A percentile compares a stretch with the other conserved stretches of the same genome.
These are phyloP conservation scores for Sminthurinus signatus DNA, from an alignment of 1,140 invertebrate species.

Conservation along the genomic window DNA sequence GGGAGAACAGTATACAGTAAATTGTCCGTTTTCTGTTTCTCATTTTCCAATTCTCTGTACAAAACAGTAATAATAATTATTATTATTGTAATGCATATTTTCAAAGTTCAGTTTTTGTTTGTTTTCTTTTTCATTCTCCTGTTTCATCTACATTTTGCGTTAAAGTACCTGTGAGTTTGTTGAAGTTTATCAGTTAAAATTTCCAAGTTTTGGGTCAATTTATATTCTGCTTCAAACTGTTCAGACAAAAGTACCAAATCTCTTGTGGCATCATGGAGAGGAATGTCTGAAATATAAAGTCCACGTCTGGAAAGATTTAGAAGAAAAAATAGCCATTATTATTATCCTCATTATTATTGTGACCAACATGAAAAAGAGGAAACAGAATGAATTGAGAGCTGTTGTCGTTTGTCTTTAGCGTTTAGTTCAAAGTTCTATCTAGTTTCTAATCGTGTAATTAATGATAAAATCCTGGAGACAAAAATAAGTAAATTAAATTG, in stretches of 20 bases:
- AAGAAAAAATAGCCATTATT: conserved; percentile 10
- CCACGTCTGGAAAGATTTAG: conserved; percentile 59
- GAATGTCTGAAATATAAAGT: conserved; percentile 89
- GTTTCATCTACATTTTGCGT: too few species aligned
- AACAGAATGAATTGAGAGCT: too few species aligned
- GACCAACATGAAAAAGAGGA: too few species aligned
- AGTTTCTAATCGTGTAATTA: too few species aligned
- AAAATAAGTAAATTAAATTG: too few species aligned
- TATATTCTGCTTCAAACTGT: conserved; percentile 96
- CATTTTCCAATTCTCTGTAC: conserved; percentile 75
- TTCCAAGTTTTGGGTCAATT: conserved; percentile 91
- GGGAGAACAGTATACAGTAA: conserved; percentile 90
- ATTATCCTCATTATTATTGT: too few species aligned
- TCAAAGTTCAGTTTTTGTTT: too few species aligned
- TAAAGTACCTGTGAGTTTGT: conserved; percentile 71
- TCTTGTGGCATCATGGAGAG: conserved; percentile 90
- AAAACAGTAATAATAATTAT: neutral
- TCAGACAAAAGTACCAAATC: conserved; percentile 95
- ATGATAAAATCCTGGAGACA: too few species aligned
- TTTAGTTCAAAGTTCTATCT: too few species aligned
- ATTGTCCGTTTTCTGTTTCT: conserved; percentile 92
- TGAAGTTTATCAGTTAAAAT: conserved; percentile 93
- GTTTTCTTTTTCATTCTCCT: too few species aligned
- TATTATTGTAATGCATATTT: too few species aligned
- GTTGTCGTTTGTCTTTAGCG: too few species aligned